These are phyloP conservation scores for Aspidoscelis tigris DNA, from an alignment of 2,113 vertebrate species.

Conservation along the genomic window DNA sequence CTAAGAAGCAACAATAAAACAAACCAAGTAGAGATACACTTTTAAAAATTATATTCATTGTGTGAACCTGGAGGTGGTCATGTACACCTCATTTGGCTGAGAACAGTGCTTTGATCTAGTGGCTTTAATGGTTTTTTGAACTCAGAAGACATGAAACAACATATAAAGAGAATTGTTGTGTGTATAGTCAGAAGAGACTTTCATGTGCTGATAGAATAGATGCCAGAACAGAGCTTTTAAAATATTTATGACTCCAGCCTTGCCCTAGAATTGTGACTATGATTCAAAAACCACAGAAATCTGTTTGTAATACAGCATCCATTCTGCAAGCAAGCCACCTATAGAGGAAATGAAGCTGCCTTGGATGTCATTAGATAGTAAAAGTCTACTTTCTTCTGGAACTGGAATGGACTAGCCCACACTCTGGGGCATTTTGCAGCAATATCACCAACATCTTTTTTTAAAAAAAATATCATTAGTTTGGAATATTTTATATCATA, in stretches of 20 bases:
- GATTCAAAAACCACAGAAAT: neutral
- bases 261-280: neutral
- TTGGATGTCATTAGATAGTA: neutral
- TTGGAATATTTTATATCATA: neutral
- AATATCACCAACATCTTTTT: neutral
- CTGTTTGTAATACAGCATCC: neutral
- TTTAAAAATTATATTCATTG: slow-evolving; percentile 35
- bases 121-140: rapidly evolving
- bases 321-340: neutral
- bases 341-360: neutral
- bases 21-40: slow-evolving; percentile 15
- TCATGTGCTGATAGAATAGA: neutral
- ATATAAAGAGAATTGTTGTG: neutral
- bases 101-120: neutral
- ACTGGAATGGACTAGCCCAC: neutral
- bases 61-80: neutral
- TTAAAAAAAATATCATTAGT: neutral
- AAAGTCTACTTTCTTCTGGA: neutral
- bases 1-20: slow-evolving; percentile 39
- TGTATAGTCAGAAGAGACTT: neutral
- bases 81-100: neutral
- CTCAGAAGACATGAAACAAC: slow-evolving; percentile 17
- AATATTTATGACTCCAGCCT: neutral
- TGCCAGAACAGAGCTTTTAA: slow-evolving; percentile 8
- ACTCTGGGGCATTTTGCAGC: neutral